phyloP scores from a whole-genome alignment of 2,113 vertebrate species.

The Campylorhamphus procurvoides region DNA sequence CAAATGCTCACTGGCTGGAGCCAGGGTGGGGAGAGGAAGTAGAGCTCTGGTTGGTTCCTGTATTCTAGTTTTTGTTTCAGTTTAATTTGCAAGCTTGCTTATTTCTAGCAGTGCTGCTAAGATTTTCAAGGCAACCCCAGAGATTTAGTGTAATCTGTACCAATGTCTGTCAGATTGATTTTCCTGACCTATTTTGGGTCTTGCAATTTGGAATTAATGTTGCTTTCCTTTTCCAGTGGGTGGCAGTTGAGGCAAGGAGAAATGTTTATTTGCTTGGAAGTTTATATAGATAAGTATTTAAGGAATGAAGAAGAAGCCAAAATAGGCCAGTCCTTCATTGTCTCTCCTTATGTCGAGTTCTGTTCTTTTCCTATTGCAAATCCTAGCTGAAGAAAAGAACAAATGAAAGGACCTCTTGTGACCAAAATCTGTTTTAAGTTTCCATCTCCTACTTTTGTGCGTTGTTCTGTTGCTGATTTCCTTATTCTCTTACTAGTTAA shows the following conservation, averaged over 20 bases:
- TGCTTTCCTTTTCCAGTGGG: conserved; percentile 64
- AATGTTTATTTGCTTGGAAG: conserved; percentile 40
- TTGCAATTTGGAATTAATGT: conserved; percentile 36
- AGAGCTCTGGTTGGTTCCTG: not conserved
- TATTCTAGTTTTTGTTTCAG: not conserved
- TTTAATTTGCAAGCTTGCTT: not conserved
- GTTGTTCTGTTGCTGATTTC: not conserved
- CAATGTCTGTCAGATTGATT: not conserved
- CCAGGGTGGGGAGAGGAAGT: not conserved
- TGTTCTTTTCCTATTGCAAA: not conserved
- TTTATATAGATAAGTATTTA: not conserved
- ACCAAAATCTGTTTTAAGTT: not conserved
- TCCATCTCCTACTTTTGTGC: not conserved
- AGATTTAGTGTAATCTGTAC: not conserved
- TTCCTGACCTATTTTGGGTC: conserved; percentile 4
- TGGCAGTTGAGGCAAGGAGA: conserved; percentile 63
- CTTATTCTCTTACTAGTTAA: not conserved
- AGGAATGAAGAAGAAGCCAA: not conserved
- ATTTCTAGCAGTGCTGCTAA: not conserved
- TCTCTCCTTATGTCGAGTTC: not conserved
- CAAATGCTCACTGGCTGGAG: rapidly evolving
- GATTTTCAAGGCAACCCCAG: not conserved
- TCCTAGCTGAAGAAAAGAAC: not conserved
- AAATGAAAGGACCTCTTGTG: not conserved
- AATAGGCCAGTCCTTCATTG: not conserved